These are phyloP conservation scores for Zeugodacus cucurbitae DNA, from an alignment of 1,140 invertebrate genomes.

Conservation along the genomic window DNA sequence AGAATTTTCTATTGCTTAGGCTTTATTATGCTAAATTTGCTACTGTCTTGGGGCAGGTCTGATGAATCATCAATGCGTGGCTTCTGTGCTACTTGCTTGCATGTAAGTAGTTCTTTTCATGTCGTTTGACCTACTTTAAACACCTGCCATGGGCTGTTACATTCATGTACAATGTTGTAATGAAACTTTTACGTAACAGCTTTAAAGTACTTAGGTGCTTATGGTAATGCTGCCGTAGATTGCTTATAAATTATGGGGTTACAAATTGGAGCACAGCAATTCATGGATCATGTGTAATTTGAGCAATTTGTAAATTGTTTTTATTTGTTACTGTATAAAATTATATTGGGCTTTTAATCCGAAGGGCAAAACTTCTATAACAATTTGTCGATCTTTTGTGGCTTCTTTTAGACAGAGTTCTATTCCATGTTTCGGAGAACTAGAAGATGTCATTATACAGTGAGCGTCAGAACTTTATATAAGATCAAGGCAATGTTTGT, in stretches of 20 bases:
- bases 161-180: not conserved
- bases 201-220: not conserved
- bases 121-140: not conserved
- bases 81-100: not conserved
- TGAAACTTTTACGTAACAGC: not conserved
- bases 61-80: slow-evolving; percentile 9
- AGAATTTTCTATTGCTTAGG: slow-evolving; percentile 1
- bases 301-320: no score
- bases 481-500: no score
- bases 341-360: no score
- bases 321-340: no score
- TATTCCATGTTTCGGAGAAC: no score
- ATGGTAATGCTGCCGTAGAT: not conserved
- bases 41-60: not conserved
- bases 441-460: no score
- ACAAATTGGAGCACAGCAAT: not conserved
- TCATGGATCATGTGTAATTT: not conserved
- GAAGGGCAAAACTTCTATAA: no score
- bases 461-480: no score
- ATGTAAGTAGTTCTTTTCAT: not conserved
- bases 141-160: not conserved
- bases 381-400: no score
- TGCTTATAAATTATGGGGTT: not conserved
- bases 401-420: no score
- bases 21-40: not conserved